Percentiles rank a stretch among this genome's conserved stretches.
Evolutionary conservation across 2,113 vertebrate species (phyloP).

Genomic region (Phaethon lepturus): DNA sequence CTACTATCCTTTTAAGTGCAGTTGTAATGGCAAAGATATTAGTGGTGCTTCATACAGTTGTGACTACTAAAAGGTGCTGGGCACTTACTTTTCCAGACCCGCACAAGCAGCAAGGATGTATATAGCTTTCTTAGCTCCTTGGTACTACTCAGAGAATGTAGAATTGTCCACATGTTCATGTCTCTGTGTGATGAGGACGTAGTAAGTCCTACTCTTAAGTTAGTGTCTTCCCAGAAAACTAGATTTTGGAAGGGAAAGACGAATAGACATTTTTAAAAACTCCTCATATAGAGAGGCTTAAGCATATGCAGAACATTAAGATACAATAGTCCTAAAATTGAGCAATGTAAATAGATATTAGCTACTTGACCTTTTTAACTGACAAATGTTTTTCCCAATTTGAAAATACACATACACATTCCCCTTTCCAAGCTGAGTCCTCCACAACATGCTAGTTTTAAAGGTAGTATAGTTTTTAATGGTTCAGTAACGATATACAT

Average conservation of each 20-base stretch:
- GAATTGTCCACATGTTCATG: neutral
- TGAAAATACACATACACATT: neutral
- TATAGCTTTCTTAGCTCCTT: neutral
- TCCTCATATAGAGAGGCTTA: neutral
- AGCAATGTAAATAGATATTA: neutral
- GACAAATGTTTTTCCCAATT: neutral
- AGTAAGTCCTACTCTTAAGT: neutral
- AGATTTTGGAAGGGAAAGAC: neutral
- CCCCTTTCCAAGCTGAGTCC: neutral
- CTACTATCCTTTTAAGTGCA: neutral
- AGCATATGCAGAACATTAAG: neutral
- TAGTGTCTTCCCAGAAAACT: neutral
- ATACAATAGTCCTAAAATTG: neutral
- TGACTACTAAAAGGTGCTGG: neutral
- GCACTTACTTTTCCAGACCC: neutral
- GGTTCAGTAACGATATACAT: conserved; percentile 39
- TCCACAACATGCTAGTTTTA: neutral
- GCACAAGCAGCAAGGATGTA: neutral
- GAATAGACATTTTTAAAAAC: neutral
- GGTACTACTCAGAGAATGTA: neutral
- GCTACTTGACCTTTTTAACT: conserved; percentile 21
- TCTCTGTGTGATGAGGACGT: neutral
- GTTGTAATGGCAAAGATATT: neutral
- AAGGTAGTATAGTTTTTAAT: conserved; percentile 27
- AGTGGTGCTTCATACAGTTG: neutral